phyloP scores from a whole-genome alignment of 2,797 vertebrate species.

The Allobates femoralis region DNA sequence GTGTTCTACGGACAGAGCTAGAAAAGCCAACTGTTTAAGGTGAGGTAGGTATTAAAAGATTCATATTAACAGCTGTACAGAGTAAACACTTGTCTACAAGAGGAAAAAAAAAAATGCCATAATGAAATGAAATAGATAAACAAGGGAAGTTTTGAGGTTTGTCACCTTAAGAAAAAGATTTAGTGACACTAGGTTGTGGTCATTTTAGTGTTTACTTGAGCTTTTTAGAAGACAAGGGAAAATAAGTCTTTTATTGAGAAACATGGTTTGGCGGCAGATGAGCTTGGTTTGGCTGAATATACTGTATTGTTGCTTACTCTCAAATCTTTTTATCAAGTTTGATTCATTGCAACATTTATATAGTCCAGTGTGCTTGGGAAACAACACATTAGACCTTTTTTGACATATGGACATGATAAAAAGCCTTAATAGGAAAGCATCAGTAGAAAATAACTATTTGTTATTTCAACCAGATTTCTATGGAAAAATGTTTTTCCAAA shows the following conservation, averaged over 20 bases:
- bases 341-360: neutral
- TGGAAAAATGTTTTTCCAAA: too few relatives aligned
- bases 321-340: slow-evolving; percentile 68
- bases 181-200: slow-evolving; percentile 60
- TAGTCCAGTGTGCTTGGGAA: neutral
- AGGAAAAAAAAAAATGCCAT: slow-evolving; percentile 63
- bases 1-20: slow-evolving; percentile 70
- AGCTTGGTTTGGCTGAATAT: slow-evolving; percentile 66
- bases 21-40: slow-evolving; percentile 67
- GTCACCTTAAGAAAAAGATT: slow-evolving; percentile 67
- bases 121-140: slow-evolving; percentile 58
- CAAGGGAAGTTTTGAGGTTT: slow-evolving; percentile 69
- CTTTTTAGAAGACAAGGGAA: slow-evolving; percentile 64
- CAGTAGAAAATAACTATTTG: too few relatives aligned
- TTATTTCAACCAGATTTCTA: too few relatives aligned
- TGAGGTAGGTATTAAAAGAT: slow-evolving; percentile 68
- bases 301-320: slow-evolving; percentile 65
- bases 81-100: slow-evolving; percentile 67
- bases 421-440: neutral
- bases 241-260: slow-evolving; percentile 66
- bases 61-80: slow-evolving; percentile 67
- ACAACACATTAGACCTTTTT: neutral
- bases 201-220: slow-evolving; percentile 63
- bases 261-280: slow-evolving; percentile 58
- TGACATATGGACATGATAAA: neutral